Base-by-base conservation (phyloP, 1,140 invertebrate species). In the Hydropsyche tenuis region DNA sequence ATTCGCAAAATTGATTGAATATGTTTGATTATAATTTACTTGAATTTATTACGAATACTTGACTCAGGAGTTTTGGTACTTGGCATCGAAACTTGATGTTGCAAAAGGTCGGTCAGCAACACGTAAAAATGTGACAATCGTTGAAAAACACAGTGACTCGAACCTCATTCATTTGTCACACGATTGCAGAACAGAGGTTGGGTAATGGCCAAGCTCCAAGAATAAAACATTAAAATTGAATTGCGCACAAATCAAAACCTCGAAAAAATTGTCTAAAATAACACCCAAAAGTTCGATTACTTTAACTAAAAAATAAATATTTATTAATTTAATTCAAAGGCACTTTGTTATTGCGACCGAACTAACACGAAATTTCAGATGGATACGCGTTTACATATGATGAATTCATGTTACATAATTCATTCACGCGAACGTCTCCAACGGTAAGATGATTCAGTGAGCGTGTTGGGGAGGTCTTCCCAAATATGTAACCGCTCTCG, bases 151-250 rank as follows among this genome's bases (percentile, higher is more conserved):
- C 25, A 14, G 56, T 42, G 62, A 42, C 23, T 64, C 37, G 62
- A 64, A 43, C 23, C 63, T 46, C 4, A 66, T 66, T 66, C 30
- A 66, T 66, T 66, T 66, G 63, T 66, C 63, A 66, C 63, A 66
- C 30, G n/a, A 43, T 66, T 66, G 63, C 37, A 11, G 42, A 16
- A 66, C 16, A 2, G 20, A 20, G 23, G 22, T 66, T 66, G 30
- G n/a, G 63, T 27, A 66, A 66, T 37, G 14, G 20, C 42, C 30
- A 37, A 37, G 30, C 9, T 37, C 3, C 3, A 9, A 37, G 30
- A 37, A 37, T 9, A 37, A 37, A 37, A 37, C 30, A 9, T 9
- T 9, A 37, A 37, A 37, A 37, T 37, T 9, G 30, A 37, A 3
- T 37, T 9, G 9, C 30, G 9, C 3, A 37, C 30, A 9, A 37